Percentiles rank a stretch among this genome's conserved stretches.
Evolutionary conservation across 2,113 vertebrate species (phyloP).

Genomic region (Balaeniceps rex): DNA sequence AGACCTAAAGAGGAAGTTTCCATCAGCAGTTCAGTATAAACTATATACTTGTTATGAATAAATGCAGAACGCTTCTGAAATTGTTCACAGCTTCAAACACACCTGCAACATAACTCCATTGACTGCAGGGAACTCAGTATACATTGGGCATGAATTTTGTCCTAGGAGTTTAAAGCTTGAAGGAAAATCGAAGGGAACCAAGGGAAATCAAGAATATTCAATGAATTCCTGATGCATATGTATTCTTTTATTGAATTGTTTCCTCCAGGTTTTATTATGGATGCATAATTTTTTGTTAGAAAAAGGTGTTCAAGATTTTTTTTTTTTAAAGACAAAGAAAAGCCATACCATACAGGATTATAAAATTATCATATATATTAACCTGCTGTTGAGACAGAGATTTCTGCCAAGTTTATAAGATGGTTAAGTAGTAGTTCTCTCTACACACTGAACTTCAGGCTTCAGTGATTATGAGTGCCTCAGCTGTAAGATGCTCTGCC

Average conservation of each 20-base stretch:
- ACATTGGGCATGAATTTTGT: neutral
- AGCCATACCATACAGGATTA: constrained; percentile 18
- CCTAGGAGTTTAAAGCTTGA: constrained; percentile 23
- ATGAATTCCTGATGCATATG: constrained; percentile 28
- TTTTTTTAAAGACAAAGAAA: neutral
- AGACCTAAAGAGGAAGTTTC: neutral
- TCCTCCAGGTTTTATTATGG: constrained; percentile 31
- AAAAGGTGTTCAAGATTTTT: neutral
- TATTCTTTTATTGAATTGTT: constrained; percentile 38
- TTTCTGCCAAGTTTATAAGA: constrained; percentile 31
- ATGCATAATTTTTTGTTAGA: constrained; percentile 21
- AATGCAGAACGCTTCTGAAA: neutral
- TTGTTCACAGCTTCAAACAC: neutral
- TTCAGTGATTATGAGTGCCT: neutral
- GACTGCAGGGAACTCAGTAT: neutral
- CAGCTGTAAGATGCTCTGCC: neutral
- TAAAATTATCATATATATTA: constrained; percentile 63
- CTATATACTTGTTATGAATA: neutral
- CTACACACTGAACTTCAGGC: constrained; percentile 11
- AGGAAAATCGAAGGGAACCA: constrained; percentile 34
- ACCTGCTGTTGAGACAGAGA: neutral
- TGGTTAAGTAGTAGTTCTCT: neutral
- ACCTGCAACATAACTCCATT: neutral
- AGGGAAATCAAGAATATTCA: constrained; percentile 65
- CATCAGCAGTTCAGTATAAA: neutral